Conservation (phyloP, 1,140 invertebrate genomes). For the Drosophila takahashii region DNA sequence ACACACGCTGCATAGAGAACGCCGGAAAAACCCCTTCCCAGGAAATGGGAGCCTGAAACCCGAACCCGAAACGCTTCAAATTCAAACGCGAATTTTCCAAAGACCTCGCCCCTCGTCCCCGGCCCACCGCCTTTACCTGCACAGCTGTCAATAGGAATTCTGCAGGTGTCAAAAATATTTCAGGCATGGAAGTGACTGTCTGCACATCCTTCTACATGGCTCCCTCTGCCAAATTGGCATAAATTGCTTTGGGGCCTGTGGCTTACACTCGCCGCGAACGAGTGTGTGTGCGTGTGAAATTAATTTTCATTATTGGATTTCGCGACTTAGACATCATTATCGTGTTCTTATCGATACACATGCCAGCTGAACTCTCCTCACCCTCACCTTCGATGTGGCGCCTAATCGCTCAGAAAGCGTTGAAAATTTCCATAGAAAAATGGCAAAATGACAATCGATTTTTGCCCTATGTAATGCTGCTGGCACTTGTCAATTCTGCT, state of each 20-base stretch:
- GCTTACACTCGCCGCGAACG: conserved; percentile 11
- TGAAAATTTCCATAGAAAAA: conserved; percentile 45
- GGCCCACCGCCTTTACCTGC: background rate
- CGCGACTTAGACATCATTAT: conserved; percentile 80
- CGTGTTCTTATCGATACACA: conserved; percentile 66
- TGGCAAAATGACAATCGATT: conserved; percentile 64
- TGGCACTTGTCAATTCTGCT: conserved; percentile 11
- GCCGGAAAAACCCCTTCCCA: conserved; percentile 12
- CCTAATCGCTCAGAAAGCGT: conserved; percentile 70
- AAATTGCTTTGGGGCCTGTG: conserved; percentile 61
- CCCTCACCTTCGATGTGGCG: conserved; percentile 39
- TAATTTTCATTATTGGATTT: conserved; percentile 82
- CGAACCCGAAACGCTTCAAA: conserved; percentile 49
- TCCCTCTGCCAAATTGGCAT: conserved; percentile 46
- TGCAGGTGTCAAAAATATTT: conserved; percentile 82
- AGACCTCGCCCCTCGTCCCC: conserved; percentile 1
- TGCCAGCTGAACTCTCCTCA: conserved; percentile 17
- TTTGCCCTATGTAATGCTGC: conserved; percentile 26
- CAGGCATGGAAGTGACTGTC: conserved; percentile 59
- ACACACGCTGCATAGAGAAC: conserved; percentile 28
- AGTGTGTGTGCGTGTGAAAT: conserved; percentile 51
- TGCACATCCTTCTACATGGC: background rate
- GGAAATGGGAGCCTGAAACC: background rate
- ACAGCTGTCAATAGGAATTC: conserved; percentile 78
- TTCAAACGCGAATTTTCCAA: conserved; percentile 64